Evolutionary conservation across 2,797 vertebrate species (phyloP).

Genomic region (Sebastolobus alascanus): DNA sequence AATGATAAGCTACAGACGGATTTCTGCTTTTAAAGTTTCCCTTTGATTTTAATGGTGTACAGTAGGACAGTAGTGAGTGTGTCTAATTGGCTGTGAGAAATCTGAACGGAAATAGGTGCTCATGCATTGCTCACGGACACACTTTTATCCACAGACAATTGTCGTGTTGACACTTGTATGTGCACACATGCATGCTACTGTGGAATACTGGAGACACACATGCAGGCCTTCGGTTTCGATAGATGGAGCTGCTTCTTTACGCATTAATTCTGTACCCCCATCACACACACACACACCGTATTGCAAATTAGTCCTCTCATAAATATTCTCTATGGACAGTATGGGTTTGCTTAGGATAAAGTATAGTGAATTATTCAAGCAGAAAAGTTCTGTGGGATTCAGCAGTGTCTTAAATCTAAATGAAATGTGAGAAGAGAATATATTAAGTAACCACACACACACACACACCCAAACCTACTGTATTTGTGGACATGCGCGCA

Average conservation of each 20-base stretch:
- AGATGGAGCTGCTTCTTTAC: not conserved
- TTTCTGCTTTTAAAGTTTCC: slow-evolving; percentile 53
- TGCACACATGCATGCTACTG: not conserved
- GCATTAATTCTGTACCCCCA: not conserved
- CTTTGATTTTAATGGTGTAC: slow-evolving; percentile 60
- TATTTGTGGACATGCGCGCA: not conserved
- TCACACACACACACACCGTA: not conserved
- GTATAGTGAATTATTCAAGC: slow-evolving; percentile 46
- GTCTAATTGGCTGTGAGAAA: slow-evolving; percentile 29
- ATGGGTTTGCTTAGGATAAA: slow-evolving; percentile 22
- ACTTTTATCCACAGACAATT: not conserved
- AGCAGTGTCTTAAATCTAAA: slow-evolving; percentile 33
- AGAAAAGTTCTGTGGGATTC: slow-evolving; percentile 21
- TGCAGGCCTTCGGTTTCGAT: not conserved
- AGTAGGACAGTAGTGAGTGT: slow-evolving; percentile 36
- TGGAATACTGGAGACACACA: not conserved
- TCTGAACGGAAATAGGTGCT: not conserved
- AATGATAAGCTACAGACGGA: slow-evolving; percentile 47
- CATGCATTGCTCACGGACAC: not conserved
- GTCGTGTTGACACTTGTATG: not conserved
- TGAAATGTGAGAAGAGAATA: slow-evolving; percentile 12
- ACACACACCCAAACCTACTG: not conserved
- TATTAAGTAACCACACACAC: slow-evolving; percentile 8
- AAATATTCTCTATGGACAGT: slow-evolving; percentile 40
- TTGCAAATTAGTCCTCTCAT: slow-evolving; percentile 39